Base-by-base conservation (phyloP, 2,113 vertebrate species). In the Hypocryptadius cinnamomeus region DNA sequence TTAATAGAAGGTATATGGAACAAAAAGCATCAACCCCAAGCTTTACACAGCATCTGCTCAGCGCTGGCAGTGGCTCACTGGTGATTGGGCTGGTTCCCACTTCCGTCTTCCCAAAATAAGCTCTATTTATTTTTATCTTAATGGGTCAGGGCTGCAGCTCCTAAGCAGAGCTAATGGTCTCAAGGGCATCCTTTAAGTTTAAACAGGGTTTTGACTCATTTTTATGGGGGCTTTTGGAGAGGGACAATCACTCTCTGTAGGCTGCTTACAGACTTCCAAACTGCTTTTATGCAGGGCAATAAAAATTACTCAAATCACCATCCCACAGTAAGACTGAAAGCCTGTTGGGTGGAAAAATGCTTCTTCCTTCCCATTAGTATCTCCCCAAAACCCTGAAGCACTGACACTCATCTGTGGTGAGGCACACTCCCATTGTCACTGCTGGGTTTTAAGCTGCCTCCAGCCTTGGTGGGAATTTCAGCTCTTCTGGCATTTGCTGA, bases 101-200 rank as follows among this genome's bases (percentile, higher is more conserved):
- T 94, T 91, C 72, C 8, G 1, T 88, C 79, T 83, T 91, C 72
- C 90, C 87, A 89, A 94, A 94, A 94, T 92, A 94, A 92, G 35
- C 77, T 85, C 65, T 81, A 94, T 90, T 95, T 94, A 89, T 96
- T 96, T 95, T 96, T 95, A 89, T 95, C 94, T 95, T 93, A 89
- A 88, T 88, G 87, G 87, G 72, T 84, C 79, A 86, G 79, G 74
- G 45, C 61, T 74, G 72, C 65, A 86, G 90, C 57, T 85, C 68
- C 85, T 78, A 80, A 84, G 76, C 90, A 90, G 79, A 85, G 56
- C 60, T 90, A 79, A 85, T 78, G 31, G 85, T 91, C 89, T 90
- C 91, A 48, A 91, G 82, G 72, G 94, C 83, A 90, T 86, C 76
- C 72, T 95, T 88, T 51, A 61, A 37, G 14, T 83, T 93, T 91